Conservation (phyloP, 2,113 vertebrate species). For the Polypterus senegalus region DNA sequence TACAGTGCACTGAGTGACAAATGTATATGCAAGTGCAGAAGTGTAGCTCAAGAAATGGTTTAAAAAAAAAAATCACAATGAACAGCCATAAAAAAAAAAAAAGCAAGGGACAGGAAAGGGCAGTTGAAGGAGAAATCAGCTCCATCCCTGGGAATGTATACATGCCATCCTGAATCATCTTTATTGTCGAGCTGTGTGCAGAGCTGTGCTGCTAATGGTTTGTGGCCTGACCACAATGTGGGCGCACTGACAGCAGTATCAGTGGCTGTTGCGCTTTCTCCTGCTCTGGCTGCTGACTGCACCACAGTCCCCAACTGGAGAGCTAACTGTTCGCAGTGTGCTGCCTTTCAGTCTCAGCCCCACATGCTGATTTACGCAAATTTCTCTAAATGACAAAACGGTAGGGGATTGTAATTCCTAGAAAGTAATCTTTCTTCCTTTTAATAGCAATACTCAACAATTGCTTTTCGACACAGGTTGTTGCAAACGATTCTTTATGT, state of each 20-base stretch:
- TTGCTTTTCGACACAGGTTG: too few species aligned
- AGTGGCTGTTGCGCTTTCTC: fast-evolving
- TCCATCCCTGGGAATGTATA: not conserved
- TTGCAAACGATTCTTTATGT: too few species aligned
- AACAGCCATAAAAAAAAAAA: not conserved
- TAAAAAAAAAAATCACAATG: too few species aligned
- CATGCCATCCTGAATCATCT: conserved; percentile 10
- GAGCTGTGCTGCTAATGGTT: conserved; percentile 3
- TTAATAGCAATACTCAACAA: too few species aligned
- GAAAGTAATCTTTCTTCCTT: too few species aligned
- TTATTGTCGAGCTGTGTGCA: fast-evolving
- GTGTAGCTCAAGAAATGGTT: too few species aligned
- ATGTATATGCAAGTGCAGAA: too few species aligned
- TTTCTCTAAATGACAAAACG: conserved; percentile 1
- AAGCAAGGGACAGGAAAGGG: conserved; percentile 1
- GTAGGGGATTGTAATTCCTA: not conserved
- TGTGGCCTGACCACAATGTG: conserved; percentile 10
- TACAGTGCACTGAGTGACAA: too few species aligned
- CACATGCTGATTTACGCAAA: not conserved
- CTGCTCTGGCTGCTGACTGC: conserved; percentile 11
- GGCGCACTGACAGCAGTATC: not conserved
- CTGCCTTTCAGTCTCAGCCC: not conserved
- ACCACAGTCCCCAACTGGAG: conserved; percentile 1
- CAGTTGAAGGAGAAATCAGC: conserved; percentile 5
- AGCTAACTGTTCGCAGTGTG: not conserved